A percentile compares a stretch with the other conserved stretches of the same genome.
These are phyloP conservation scores for Bubo blakistoni DNA, from an alignment of 2,113 vertebrate species.

Conservation along the genomic window DNA sequence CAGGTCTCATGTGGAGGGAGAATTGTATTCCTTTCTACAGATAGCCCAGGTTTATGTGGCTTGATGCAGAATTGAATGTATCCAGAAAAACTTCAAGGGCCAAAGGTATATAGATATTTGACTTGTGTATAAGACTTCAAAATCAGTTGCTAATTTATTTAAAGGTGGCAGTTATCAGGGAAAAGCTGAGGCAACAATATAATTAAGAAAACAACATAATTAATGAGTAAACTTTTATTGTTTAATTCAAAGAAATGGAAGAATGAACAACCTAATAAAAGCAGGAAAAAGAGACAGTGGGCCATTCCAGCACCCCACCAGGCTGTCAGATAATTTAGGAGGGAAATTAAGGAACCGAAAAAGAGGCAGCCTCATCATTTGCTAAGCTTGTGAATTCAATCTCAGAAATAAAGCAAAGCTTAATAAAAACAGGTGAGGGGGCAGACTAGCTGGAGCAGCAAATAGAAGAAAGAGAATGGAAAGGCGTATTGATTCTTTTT, in stretches of 20 bases:
- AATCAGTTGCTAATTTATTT: not conserved
- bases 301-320: not conserved
- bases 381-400: constrained; percentile 33
- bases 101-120: not conserved
- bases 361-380: constrained; percentile 1
- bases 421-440: constrained; percentile 56
- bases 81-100: not conserved
- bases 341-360: constrained; percentile 34
- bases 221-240: not conserved
- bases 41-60: not conserved
- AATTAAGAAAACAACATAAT: not conserved
- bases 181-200: not conserved
- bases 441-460: constrained; percentile 28
- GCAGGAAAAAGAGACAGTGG: not conserved
- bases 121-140: not conserved
- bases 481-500: not conserved
- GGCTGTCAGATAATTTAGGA: not conserved
- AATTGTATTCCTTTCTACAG: not conserved
- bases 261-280: not conserved
- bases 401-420: constrained; percentile 55
- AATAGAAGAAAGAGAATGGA: not conserved
- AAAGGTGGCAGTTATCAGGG: not conserved
- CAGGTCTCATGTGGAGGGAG: not conserved
- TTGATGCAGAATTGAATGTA: not conserved
- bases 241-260: not conserved